Evolutionary conservation across 1,140 invertebrate species (phyloP).

Genomic region (Sycophaga agraensis): DNA sequence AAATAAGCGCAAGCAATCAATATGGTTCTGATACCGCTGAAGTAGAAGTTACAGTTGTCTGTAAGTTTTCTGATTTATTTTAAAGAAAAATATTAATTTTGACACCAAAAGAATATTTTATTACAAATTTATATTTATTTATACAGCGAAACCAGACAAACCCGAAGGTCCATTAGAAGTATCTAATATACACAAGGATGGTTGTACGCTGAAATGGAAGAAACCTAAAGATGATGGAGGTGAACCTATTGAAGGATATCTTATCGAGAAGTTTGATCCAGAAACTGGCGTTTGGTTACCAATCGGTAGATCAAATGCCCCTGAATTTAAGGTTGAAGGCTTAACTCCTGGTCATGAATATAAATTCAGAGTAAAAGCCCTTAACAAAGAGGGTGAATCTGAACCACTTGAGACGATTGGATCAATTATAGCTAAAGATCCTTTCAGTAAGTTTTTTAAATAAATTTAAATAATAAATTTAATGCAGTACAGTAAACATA

Average conservation of each 20-base stretch:
- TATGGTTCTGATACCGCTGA: constrained; percentile 88
- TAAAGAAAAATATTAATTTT: constrained; percentile 1
- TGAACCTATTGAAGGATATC: constrained; percentile 89
- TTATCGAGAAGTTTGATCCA: constrained; percentile 94
- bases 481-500: not conserved
- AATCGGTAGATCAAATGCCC: constrained; percentile 76
- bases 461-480: not conserved
- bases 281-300: constrained; percentile 89
- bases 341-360: constrained; percentile 93
- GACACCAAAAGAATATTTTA: not conserved
- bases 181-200: constrained; percentile 92
- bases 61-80: constrained; percentile 60
- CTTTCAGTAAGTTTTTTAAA: constrained; percentile 73
- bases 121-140: constrained; percentile 23
- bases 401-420: constrained; percentile 92
- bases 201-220: constrained; percentile 96
- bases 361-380: constrained; percentile 95
- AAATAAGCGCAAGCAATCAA: constrained; percentile 81
- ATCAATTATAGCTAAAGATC: constrained; percentile 94
- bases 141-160: constrained; percentile 81
- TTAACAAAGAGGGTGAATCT: constrained; percentile 96
- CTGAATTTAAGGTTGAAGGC: constrained; percentile 86
- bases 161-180: constrained; percentile 95
- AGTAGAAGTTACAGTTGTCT: constrained; percentile 86
- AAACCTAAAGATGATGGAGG: constrained; percentile 97